phyloP scores from a whole-genome alignment of 2,113 vertebrate species.

The Prunella fulvescens region DNA sequence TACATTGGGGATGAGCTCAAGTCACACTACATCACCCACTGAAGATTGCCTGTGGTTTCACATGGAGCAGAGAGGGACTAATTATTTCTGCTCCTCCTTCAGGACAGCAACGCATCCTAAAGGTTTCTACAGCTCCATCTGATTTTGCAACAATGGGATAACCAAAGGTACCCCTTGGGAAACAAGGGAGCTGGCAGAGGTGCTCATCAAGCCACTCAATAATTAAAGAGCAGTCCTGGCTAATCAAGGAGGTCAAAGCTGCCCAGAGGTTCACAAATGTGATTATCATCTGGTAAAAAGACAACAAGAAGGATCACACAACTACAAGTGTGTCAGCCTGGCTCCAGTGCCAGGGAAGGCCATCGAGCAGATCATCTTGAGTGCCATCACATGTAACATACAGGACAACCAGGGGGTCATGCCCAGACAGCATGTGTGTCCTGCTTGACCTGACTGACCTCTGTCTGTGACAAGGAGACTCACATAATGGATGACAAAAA shows the following conservation, averaged over 20 bases:
- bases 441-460: background rate
- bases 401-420: background rate
- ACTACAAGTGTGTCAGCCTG: background rate
- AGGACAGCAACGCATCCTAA: rapidly evolving
- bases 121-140: background rate
- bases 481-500: background rate
- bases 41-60: background rate
- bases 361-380: background rate
- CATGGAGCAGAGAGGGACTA: background rate
- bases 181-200: background rate
- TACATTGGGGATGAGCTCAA: background rate
- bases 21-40: background rate
- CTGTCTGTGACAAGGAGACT: background rate
- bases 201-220: background rate
- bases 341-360: rapidly evolving
- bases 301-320: background rate
- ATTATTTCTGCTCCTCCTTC: background rate
- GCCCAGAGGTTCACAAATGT: background rate
- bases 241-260: background rate
- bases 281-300: background rate
- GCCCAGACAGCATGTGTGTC: background rate
- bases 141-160: background rate
- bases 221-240: background rate
- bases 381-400: background rate
- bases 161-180: background rate